phyloP scores from a whole-genome alignment of 2,888 invertebrate genomes.

The Galeruca laticollis region DNA sequence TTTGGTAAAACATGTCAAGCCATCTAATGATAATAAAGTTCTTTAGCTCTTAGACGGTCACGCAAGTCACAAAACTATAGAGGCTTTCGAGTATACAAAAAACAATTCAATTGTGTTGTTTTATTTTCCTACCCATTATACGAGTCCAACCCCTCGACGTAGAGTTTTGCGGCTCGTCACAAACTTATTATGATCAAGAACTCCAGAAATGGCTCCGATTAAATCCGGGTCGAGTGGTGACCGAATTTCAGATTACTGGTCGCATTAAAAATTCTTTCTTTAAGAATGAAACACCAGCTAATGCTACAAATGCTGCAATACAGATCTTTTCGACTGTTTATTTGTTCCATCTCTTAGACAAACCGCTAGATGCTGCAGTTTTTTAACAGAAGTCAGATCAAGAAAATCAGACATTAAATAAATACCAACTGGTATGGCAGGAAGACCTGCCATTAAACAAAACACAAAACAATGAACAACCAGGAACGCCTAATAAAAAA shows the following conservation, averaged over 20 bases:
- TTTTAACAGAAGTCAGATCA: not conserved
- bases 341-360: conserved; percentile 17
- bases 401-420: no score
- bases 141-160: conserved; percentile 25
- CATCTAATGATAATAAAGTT: conserved; percentile 47
- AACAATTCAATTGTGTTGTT: conserved; percentile 35
- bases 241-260: no score
- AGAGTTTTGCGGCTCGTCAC: conserved; percentile 27
- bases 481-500: no score
- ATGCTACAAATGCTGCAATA: conserved; percentile 45
- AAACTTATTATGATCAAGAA: conserved; percentile 53
- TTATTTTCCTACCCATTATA: no score
- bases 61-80: conserved; percentile 48
- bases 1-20: no score
- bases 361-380: conserved; percentile 2
- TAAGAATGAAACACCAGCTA: conserved; percentile 54
- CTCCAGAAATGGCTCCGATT: no score
- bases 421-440: no score
- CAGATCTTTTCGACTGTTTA: conserved; percentile 39
- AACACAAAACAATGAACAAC: no score
- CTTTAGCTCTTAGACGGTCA: conserved; percentile 57
- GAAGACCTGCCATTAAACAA: no score
- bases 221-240: no score
- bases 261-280: conserved; percentile 47
- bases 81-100: conserved; percentile 34